Evolutionary conservation across 2,797 vertebrate species (phyloP).

Genomic region (Perdix hodgsoniae): DNA sequence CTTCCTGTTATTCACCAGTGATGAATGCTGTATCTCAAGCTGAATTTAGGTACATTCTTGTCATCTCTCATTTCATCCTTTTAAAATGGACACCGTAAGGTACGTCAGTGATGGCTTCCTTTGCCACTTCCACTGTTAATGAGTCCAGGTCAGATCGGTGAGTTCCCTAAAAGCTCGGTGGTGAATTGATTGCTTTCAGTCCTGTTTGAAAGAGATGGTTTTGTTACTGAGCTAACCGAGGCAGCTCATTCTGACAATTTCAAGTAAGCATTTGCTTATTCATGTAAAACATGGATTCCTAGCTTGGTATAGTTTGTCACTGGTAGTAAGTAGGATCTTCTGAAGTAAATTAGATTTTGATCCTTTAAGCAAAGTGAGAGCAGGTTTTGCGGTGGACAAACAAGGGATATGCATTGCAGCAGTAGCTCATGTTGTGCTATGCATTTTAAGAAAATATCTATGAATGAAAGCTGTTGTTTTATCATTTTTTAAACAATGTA

Average conservation of each 20-base stretch:
- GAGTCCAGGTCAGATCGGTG: not conserved
- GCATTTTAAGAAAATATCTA: not conserved
- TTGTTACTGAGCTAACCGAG: not conserved
- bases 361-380: not conserved
- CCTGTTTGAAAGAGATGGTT: not conserved
- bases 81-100: not conserved
- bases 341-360: not conserved
- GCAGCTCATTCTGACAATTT: not conserved
- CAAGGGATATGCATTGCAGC: not conserved
- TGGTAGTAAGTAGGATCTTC: not conserved
- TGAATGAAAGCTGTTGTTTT: not conserved
- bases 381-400: not conserved
- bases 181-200: not conserved
- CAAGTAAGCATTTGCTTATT: not conserved
- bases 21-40: not conserved
- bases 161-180: not conserved
- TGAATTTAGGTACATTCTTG: not conserved
- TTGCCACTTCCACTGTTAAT: not conserved
- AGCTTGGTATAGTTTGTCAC: not conserved
- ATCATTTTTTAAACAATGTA: accelerated
- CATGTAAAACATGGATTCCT: accelerated
- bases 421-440: not conserved
- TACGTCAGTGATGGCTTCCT: not conserved
- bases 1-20: not conserved
- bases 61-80: not conserved